A percentile compares a stretch with the other conserved stretches of the same genome.
These are phyloP conservation scores for Penaeus vannamei DNA, from an alignment of 1,140 invertebrate species.

Conservation along the genomic window DNA sequence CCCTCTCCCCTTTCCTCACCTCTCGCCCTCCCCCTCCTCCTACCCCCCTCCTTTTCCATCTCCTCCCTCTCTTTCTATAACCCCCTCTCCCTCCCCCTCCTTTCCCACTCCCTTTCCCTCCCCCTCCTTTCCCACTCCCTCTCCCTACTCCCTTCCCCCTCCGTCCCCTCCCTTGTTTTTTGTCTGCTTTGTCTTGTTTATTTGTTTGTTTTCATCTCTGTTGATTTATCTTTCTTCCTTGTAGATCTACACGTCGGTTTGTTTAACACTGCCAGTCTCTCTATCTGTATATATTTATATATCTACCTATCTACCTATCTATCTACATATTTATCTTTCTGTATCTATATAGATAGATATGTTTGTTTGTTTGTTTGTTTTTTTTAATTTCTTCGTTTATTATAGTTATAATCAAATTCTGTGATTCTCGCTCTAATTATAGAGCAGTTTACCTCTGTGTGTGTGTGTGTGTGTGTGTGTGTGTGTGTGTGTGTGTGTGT, in stretches of 20 bases:
- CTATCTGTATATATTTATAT: neutral
- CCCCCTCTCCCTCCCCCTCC: neutral
- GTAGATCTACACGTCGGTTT: neutral
- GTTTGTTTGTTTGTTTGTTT: neutral
- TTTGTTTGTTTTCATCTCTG: no score
- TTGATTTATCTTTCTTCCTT: no score
- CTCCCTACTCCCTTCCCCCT: no score
- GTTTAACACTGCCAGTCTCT: neutral
- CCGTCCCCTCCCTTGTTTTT: no score
- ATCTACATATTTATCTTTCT: neutral
- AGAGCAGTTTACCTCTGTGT: neutral
- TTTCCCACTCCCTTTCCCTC: no score
- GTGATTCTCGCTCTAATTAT: no score
- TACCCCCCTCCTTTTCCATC: neutral
- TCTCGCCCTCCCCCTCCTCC: neutral
- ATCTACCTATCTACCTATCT: neutral
- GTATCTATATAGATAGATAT: neutral
- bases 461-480: neutral
- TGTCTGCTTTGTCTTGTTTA: no score
- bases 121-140: no score
- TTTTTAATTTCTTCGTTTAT: no score
- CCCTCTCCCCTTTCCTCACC: neutral
- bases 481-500: neutral
- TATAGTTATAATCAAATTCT: no score
- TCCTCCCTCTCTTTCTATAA: neutral